Evolutionary conservation across 2,113 vertebrate genomes (phyloP).

Genomic region (Felis catus): DNA sequence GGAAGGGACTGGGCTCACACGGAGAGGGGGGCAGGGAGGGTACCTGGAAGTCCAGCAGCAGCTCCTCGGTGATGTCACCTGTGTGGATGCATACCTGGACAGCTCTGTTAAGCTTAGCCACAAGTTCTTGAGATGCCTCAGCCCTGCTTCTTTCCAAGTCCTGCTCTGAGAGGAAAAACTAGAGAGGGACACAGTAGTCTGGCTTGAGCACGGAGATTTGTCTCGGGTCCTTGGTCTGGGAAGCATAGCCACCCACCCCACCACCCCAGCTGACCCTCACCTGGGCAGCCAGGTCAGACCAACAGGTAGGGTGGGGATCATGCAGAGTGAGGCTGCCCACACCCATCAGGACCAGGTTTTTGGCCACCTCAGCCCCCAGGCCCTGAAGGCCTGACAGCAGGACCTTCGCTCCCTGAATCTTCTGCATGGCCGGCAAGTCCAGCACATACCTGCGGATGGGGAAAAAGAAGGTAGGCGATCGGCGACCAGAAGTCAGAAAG

Average conservation of each 20-base stretch:
- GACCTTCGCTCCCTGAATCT: conserved; percentile 84
- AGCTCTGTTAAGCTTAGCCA: conserved; percentile 86
- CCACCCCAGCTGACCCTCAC: conserved; percentile 74
- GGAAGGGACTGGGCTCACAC: neutral
- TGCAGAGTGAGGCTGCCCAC: conserved; percentile 91
- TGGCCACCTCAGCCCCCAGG: conserved; percentile 92
- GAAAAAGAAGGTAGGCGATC: neutral
- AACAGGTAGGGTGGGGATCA: conserved; percentile 82
- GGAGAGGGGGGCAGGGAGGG: neutral
- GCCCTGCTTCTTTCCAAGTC: conserved; percentile 89
- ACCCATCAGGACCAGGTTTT: conserved; percentile 92
- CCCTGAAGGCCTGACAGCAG: conserved; percentile 92
- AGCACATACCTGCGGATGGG: conserved; percentile 88
- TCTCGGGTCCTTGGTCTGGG: neutral
- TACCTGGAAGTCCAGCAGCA: conserved; percentile 89
- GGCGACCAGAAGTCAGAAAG: neutral
- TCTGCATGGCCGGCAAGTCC: conserved; percentile 87
- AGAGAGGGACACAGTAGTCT: neutral
- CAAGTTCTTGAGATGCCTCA: conserved; percentile 77
- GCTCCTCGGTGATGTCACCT: conserved; percentile 79
- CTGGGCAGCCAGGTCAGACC: conserved; percentile 89
- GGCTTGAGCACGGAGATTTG: neutral
- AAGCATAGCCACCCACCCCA: neutral
- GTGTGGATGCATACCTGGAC: conserved; percentile 82
- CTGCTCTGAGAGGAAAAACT: conserved; percentile 91